Percentiles rank a stretch among this genome's conserved stretches.
phyloP scores from a whole-genome alignment of 1,140 invertebrate species.

The Drosophila littoralis region DNA sequence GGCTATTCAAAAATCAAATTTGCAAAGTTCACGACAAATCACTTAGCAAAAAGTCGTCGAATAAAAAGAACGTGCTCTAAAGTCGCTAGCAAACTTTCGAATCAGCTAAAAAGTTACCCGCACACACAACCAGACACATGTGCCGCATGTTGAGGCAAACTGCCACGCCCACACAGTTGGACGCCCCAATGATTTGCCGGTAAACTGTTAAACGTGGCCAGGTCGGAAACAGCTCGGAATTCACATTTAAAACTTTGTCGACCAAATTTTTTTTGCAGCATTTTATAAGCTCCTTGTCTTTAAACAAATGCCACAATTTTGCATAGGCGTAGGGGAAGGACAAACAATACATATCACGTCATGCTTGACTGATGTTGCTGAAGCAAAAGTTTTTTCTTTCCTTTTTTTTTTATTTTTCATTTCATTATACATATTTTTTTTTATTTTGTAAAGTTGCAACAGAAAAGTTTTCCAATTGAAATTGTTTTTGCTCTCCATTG shows the following conservation, averaged over 20 bases:
- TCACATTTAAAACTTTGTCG: constrained; percentile 61
- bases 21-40: constrained; percentile 72
- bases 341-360: constrained; percentile 20
- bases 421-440: constrained; percentile 9
- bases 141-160: constrained; percentile 27
- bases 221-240: constrained; percentile 67
- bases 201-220: constrained; percentile 75
- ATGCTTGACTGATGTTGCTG: constrained; percentile 53
- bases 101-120: constrained; percentile 51
- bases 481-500: constrained; percentile 70
- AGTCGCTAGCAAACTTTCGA: constrained; percentile 65
- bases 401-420: constrained; percentile 3
- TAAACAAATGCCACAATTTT: constrained; percentile 65
- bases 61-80: constrained; percentile 54
- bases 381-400: constrained; percentile 42
- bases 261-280: constrained; percentile 4
- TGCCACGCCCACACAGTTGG: constrained; percentile 47
- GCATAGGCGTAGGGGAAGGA: constrained; percentile 33
- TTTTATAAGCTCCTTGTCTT: constrained; percentile 37
- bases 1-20: constrained; percentile 67
- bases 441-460: constrained; percentile 50
- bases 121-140: neutral
- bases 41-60: constrained; percentile 66
- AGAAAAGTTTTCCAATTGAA: constrained; percentile 70
- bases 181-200: constrained; percentile 72